Evolutionary conservation across 2,797 vertebrate species (phyloP).

Genomic region (Fringilla coelebs): DNA sequence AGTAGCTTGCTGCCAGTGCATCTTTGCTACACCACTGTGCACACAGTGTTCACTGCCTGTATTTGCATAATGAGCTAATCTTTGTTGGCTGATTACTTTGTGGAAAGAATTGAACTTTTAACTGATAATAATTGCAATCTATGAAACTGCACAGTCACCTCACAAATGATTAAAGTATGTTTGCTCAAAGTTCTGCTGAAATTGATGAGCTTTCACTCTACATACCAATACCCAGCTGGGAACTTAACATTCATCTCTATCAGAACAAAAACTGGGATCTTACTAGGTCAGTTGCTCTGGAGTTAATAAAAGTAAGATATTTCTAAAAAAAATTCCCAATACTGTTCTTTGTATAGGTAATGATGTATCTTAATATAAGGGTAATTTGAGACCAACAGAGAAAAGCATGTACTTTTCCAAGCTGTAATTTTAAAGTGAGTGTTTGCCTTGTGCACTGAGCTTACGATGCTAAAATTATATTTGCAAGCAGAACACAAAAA

Average conservation of each 20-base stretch:
- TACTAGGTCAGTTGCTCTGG: background rate
- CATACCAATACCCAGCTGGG: background rate
- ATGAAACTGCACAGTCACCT: slow-evolving; percentile 45
- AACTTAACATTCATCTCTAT: background rate
- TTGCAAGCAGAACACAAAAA: background rate
- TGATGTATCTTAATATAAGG: background rate
- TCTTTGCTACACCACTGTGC: slow-evolving; percentile 44
- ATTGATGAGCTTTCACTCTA: slow-evolving; percentile 42
- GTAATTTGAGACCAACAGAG: background rate
- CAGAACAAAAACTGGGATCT: slow-evolving; percentile 19
- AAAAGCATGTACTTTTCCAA: background rate
- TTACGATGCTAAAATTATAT: background rate
- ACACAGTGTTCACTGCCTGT: slow-evolving; percentile 13
- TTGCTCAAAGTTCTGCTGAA: slow-evolving; percentile 49
- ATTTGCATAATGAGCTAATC: slow-evolving; percentile 66
- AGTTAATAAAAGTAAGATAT: background rate
- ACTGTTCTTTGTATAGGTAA: background rate
- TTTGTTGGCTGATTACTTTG: slow-evolving; percentile 65
- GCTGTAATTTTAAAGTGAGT: background rate
- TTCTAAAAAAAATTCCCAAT: background rate
- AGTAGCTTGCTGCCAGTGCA: background rate
- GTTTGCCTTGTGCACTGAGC: background rate
- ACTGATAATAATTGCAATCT: slow-evolving; percentile 70
- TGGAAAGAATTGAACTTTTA: slow-evolving; percentile 69
- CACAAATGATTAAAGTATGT: slow-evolving; percentile 43